Evolutionary conservation across 2,113 vertebrate species (phyloP).

Genomic region (Echinops telfairi): DNA sequence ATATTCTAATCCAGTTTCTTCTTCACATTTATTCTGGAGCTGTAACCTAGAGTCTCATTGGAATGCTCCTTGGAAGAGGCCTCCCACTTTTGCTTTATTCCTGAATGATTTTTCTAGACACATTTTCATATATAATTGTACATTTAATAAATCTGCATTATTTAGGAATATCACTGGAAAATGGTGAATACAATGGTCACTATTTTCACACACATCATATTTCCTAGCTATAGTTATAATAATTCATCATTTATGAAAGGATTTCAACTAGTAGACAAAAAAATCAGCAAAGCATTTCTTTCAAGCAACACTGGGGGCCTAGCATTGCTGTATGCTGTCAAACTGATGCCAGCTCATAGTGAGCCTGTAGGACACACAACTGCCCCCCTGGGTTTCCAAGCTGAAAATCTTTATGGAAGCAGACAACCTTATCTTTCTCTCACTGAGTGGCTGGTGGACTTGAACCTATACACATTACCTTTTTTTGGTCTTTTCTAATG

Average conservation of each 20-base stretch:
- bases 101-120: slow-evolving; percentile 56
- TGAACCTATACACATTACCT: not conserved
- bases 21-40: not conserved
- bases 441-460: no score
- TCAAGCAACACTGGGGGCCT: not conserved
- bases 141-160: slow-evolving; percentile 29
- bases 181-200: slow-evolving; percentile 39
- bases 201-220: slow-evolving; percentile 52
- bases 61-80: slow-evolving; percentile 6
- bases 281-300: slow-evolving; percentile 35
- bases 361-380: not conserved
- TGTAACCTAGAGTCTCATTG: not conserved
- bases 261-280: slow-evolving; percentile 59
- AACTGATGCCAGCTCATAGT: not conserved
- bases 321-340: not conserved
- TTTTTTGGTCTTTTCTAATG: slow-evolving; percentile 8
- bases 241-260: slow-evolving; percentile 50
- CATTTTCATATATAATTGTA: slow-evolving; percentile 52
- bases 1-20: slow-evolving; percentile 40
- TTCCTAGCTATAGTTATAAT: slow-evolving; percentile 49
- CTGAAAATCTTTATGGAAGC: not conserved
- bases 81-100: not conserved
- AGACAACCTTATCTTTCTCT: not conserved
- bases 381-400: not conserved
- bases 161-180: slow-evolving; percentile 63